Percentiles rank a stretch among this genome's conserved stretches.
Conservation (phyloP, 2,888 invertebrate species). For the Brachypalpus laphriformis region DNA sequence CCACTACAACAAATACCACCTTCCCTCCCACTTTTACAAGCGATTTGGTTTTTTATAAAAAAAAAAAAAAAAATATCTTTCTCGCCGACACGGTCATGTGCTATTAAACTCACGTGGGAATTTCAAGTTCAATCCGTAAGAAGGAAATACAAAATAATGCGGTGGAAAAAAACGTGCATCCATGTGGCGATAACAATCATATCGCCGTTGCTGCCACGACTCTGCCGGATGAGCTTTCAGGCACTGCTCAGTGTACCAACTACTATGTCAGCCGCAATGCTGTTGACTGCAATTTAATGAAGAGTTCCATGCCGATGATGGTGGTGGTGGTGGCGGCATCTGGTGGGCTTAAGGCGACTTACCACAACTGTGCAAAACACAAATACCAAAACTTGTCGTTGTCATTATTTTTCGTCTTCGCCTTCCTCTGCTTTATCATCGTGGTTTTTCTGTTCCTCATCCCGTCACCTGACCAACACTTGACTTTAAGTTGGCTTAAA, state of each 20-base stretch:
- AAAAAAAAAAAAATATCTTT: background rate
- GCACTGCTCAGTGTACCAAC: constrained; percentile 29
- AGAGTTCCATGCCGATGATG: constrained; percentile 38
- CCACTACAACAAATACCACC: background rate
- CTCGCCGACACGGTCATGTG: constrained; percentile 45
- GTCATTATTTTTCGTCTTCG: background rate
- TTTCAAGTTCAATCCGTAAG: constrained; percentile 65
- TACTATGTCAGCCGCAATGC: constrained; percentile 13
- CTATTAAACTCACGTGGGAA: constrained; percentile 65
- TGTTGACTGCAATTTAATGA: constrained; percentile 44
- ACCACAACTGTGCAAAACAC: constrained; percentile 36
- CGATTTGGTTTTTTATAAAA: constrained; percentile 15
- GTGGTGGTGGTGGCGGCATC: background rate
- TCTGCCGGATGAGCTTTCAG: constrained; percentile 59
- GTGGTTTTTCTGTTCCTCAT: background rate
- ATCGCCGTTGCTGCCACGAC: constrained; percentile 40
- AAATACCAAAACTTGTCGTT: constrained; percentile 39
- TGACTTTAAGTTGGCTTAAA: constrained; percentile 43
- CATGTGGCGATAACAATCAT: constrained; percentile 60
- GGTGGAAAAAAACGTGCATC: constrained; percentile 54
- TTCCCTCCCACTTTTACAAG: background rate
- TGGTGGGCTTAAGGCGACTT: constrained; percentile 17
- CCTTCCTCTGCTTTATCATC: background rate
- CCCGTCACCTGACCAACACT: constrained; percentile 30
- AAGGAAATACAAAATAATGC: constrained; percentile 38